Conservation (phyloP, 2,888 invertebrate genomes). For the Tiliacea citrago region DNA sequence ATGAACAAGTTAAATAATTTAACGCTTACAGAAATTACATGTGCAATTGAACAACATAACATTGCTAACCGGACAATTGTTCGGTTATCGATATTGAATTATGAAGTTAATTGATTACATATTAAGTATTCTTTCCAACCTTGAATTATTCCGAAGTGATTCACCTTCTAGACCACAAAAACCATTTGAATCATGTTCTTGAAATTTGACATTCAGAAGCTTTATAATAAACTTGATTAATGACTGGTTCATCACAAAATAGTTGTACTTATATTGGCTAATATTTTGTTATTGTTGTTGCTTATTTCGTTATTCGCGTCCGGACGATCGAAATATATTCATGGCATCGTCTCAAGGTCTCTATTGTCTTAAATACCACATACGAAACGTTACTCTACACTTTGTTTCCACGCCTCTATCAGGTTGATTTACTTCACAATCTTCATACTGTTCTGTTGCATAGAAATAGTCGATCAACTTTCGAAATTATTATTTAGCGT, state of each 20-base stretch:
- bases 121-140: conserved; percentile 52
- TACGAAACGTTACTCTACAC: conserved; percentile 70
- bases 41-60: conserved; percentile 16
- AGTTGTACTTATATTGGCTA: conserved; percentile 73
- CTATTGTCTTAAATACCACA: conserved; percentile 81
- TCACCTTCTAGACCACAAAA: conserved; percentile 55
- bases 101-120: conserved; percentile 39
- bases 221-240: conserved; percentile 78
- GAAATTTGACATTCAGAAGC: conserved; percentile 72
- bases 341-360: conserved; percentile 78
- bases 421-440: conserved; percentile 59
- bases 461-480: conserved; percentile 43
- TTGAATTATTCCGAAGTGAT: conserved; percentile 59
- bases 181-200: conserved; percentile 67
- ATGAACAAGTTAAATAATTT: conserved; percentile 19
- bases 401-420: conserved; percentile 77
- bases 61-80: conserved; percentile 26
- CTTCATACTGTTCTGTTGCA: conserved; percentile 14
- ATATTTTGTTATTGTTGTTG: conserved; percentile 70
- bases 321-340: conserved; percentile 73
- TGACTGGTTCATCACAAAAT: conserved; percentile 72
- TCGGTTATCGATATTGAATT: conserved; percentile 17
- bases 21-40: conserved; percentile 33
- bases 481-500: conserved; percentile 45
- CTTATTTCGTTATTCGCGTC: conserved; percentile 70